Evolutionary conservation across 2,797 vertebrate species (phyloP).

Genomic region (Poeciliopsis presidionis): DNA sequence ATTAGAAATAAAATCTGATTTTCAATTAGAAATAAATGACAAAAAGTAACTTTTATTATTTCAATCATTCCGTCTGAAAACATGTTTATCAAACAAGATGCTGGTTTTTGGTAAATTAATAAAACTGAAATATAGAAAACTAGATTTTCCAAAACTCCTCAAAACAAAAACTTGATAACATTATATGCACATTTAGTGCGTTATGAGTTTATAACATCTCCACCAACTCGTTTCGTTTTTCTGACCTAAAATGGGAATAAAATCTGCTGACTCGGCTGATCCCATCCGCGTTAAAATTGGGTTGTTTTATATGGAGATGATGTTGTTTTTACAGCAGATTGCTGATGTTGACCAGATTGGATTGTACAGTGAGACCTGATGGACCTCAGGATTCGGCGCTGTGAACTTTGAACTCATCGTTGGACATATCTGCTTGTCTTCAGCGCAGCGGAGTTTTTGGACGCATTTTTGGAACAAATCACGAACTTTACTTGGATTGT

Average conservation of each 20-base stretch:
- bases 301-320: slow-evolving; percentile 48
- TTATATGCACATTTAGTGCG: neutral
- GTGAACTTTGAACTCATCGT: neutral
- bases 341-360: neutral
- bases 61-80: neutral
- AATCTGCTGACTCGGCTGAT: neutral
- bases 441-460: neutral
- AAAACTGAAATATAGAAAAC: no score
- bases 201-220: neutral
- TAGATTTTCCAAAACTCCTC: no score
- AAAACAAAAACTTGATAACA: no score
- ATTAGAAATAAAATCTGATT: neutral
- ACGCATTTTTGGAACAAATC: neutral
- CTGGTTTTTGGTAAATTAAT: no score
- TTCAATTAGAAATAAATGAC: neutral
- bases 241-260: neutral
- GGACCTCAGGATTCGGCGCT: neutral
- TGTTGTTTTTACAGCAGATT: slow-evolving; percentile 33
- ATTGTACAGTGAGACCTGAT: neutral
- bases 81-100: no score
- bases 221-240: neutral
- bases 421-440: neutral
- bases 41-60: neutral
- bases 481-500: slow-evolving; percentile 8
- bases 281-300: slow-evolving; percentile 1